Conservation (phyloP, 2,888 invertebrate species). For the Eupithecia subfuscata region DNA sequence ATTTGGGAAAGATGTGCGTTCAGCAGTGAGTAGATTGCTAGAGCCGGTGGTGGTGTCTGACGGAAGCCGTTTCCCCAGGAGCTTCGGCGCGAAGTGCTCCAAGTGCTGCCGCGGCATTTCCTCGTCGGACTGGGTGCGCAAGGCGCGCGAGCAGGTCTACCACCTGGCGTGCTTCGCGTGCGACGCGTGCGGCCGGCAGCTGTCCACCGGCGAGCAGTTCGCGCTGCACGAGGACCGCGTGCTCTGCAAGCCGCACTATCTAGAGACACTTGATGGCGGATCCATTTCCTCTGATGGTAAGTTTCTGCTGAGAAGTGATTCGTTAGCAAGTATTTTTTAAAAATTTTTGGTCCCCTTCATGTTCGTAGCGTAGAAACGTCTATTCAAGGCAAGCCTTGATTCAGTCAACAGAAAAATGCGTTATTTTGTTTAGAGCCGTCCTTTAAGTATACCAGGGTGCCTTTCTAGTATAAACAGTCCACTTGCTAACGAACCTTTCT, state of each 20-base stretch:
- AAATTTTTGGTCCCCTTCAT: not conserved
- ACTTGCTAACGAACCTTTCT: slow-evolving; percentile 1
- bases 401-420: not conserved
- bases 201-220: slow-evolving; percentile 98
- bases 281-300: slow-evolving; percentile 95
- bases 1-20: not conserved
- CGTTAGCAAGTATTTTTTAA: not conserved
- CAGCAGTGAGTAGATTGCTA: not conserved
- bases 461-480: not conserved
- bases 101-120: slow-evolving; percentile 97
- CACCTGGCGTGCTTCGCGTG: slow-evolving; percentile 99
- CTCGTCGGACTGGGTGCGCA: slow-evolving; percentile 98
- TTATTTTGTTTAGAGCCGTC: not conserved
- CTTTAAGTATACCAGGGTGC: not conserved
- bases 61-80: slow-evolving; percentile 83
- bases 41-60: slow-evolving; percentile 23
- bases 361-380: not conserved
- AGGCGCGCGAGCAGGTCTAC: slow-evolving; percentile 97
- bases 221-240: slow-evolving; percentile 97
- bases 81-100: slow-evolving; percentile 98
- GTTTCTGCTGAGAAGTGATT: slow-evolving; percentile 23
- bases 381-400: not conserved
- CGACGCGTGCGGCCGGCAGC: slow-evolving; percentile 96
- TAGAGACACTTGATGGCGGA: slow-evolving; percentile 96
- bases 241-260: slow-evolving; percentile 98